Base-by-base conservation (phyloP, 2,797 vertebrate genomes). In the Helarctos malayanus region DNA sequence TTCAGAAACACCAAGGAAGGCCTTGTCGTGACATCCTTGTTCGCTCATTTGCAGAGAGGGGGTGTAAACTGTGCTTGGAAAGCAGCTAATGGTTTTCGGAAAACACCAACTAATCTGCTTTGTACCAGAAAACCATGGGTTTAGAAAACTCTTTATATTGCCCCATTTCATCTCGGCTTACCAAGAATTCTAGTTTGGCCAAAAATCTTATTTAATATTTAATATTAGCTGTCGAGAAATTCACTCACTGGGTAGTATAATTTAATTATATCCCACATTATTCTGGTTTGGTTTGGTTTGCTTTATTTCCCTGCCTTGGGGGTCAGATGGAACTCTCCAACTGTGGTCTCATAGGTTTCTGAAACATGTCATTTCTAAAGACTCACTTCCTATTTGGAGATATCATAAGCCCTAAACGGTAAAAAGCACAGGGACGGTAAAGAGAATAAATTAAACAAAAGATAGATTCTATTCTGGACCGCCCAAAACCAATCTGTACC, bases 21-120 rank as follows among this genome's bases (percentile, higher is more conserved):
- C 88, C 90, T 97, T 97, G 92, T 83, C 89, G 93, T 87, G 79
- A 85, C 89, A 94, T 63, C 71, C 76, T 95, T 52, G 32, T 85
- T 91, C 79, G 73, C 32, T 56, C 80, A 5, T 69, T 85, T 94
- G 38, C 61, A 94, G 76, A 95, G 90, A 94, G 29, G 12, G 16
- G 57, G 25, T 94, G 16, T 65, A 61, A 92, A 83, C 87, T 95
- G 45, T 45, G 18, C 49, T 61, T 84, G 84, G 92, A 89, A 97
- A 96, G 91, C 52, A 93, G 47, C 47, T 93, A 68, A 94, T 78
- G 29, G 81, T 95, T 96, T 91, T 95, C 90, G 86, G 92, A 96
- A 95, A 96, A 97, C 25, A 92, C 25, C 79, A 76, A 18, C 87
- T 49, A 68, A 78, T 93, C 71, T 71, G 56, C 76, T 96, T 95